Base-by-base conservation (phyloP, 2,797 vertebrate species). In the Rhincodon typus region DNA sequence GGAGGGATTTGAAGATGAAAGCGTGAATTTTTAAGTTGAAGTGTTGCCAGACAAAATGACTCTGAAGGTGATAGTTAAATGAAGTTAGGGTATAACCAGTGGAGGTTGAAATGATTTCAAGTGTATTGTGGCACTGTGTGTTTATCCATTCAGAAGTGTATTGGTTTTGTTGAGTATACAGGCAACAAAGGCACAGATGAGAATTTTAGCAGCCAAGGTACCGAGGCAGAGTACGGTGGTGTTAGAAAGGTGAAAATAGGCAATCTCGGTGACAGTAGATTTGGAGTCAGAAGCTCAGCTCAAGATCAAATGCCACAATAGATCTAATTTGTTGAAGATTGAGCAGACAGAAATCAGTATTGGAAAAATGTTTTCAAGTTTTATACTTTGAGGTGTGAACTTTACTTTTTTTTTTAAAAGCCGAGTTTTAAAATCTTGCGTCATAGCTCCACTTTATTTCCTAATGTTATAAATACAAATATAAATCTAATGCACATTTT, bases 391-490 rank as follows among this genome's bases (percentile, higher is more conserved):
- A 72, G 53, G n/a, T 74, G 70, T 72, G 70, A 77, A 77, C 13
- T 77, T 74, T 3, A 72, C 25, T 70, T 7, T 17, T 94, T 25
- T 50, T 69, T 70, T 69, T 50, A 50, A 50, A 50, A 50, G n/a
- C n/a, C n/a, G n/a, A n/a, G n/a, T n/a, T n/a, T n/a, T n/a, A n/a
- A n/a, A n/a, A n/a, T n/a, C n/a, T n/a, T n/a, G n/a, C n/a, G n/a
- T n/a, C n/a, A n/a, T 97, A 98, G 96, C 97, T 50, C 21, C 25
- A 25, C 10, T 27, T 46, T 19, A 50, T 94, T 72, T 94, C 50
- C 93, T 46, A 94, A 27, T 67, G 34, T 34, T 67, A 23, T 23
- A 34, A 53, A 50, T 72, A 27, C 5, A 34, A 50, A n/a, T 74
- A 17, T 50, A 74, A 74, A 34, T 42, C 15, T 50, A n/a, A 74